These are phyloP conservation scores for Falcunculus frontatus DNA, from an alignment of 2,113 vertebrate species.

Conservation along the genomic window DNA sequence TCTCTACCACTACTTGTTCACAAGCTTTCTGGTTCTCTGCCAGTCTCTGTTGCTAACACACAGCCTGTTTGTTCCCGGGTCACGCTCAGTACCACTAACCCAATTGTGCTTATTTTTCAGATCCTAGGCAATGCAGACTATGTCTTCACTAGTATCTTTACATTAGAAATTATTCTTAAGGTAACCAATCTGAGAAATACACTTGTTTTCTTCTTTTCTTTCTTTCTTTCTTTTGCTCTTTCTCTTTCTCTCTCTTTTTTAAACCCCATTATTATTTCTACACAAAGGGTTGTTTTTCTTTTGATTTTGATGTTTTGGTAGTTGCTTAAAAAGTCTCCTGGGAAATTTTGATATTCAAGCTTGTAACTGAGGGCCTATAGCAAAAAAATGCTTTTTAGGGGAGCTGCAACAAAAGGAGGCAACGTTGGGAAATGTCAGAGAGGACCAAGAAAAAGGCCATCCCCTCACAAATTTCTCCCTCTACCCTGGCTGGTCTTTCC, in stretches of 20 bases:
- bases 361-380: not conserved
- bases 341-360: not conserved
- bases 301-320: not conserved
- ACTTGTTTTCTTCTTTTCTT: not conserved
- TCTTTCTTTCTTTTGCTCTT: too few relatives aligned
- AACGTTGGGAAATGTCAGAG: not conserved
- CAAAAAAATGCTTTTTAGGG: not conserved
- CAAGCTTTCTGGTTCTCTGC: conserved; percentile 39
- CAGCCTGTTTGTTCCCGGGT: conserved; percentile 49
- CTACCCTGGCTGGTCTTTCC: not conserved
- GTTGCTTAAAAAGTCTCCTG: not conserved
- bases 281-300: not conserved
- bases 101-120: conserved; percentile 84
- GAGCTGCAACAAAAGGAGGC: not conserved
- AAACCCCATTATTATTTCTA: not conserved
- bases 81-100: conserved; percentile 70
- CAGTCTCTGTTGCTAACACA: conserved; percentile 70
- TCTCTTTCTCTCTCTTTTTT: not conserved
- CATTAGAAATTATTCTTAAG: conserved; percentile 99
- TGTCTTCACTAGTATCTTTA: conserved; percentile 99
- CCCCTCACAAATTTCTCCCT: not conserved
- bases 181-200: conserved; percentile 77
- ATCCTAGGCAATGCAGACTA: conserved; percentile 99
- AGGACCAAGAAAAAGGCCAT: not conserved
- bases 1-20: not conserved